Base-by-base conservation (phyloP, 1,140 invertebrate genomes). In the Camponotus pennsylvanicus region DNA sequence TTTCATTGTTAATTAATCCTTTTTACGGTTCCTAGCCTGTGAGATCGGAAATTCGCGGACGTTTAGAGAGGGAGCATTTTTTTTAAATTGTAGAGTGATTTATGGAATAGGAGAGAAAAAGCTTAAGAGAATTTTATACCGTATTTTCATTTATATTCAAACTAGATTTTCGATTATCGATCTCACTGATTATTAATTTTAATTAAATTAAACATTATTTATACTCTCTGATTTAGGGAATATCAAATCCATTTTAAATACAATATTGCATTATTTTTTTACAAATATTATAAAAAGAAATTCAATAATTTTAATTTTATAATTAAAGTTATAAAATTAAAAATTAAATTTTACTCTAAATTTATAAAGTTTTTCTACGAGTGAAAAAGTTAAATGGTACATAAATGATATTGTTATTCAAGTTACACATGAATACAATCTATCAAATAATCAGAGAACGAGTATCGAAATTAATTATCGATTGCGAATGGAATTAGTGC, bases 1-100 rank as follows among this genome's bases (percentile, higher is more conserved):
- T 11, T 59, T 61, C 18, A 21, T 61, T 71, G 55, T 63, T 40
- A 59, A 70, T 70, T 70, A 40, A 18, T 73, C 21, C 27, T 52
- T 80, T 73, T 73, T 52, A 27, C 45, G 34, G 7, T 13, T 21
- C 13, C n/a, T 27, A 6, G 5, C 21, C n/a, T 37, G 9, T 27
- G 27, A 55, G 63, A 3, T n/a, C n/a, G 63, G 27, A 79, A 52
- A 79, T 67, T 79, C 32, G 13, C 13, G 7, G 13, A 52, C n/a
- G 76, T 67, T 79, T 69, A 80, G 13, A 7, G 4, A 1, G 13
- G 0, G 27, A 13, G 21, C 21, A 79, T 69, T 78, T 78, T 11
- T 9, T 34, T 3, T 21, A 64, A 64, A 21, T 32, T 45, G 40
- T 8, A 15, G 5, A 3, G 3, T 61, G 57, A 61, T 34, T 45